Conservation (phyloP, 2,797 vertebrate species). For the Lepus oiostolus region DNA sequence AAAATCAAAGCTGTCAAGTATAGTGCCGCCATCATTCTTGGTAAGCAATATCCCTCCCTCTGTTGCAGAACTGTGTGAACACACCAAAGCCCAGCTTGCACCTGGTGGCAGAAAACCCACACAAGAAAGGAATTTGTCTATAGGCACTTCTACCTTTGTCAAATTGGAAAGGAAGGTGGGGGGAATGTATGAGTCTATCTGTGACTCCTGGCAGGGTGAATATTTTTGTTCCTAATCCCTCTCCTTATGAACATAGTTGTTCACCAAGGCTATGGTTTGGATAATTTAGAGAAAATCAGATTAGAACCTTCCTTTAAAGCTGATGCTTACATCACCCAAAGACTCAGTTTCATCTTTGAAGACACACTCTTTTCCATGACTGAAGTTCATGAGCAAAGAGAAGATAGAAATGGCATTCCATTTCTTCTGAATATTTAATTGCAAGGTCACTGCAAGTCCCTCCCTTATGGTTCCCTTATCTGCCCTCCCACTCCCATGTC, state of each 20-base stretch:
- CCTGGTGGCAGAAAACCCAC: background rate
- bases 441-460: background rate
- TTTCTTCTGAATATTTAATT: background rate
- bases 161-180: background rate
- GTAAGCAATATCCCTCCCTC: slow-evolving; percentile 82
- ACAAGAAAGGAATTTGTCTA: background rate
- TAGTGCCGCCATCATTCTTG: slow-evolving; percentile 88
- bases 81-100: background rate
- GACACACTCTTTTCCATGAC: background rate
- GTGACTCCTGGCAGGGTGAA: background rate
- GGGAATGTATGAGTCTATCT: background rate
- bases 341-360: background rate
- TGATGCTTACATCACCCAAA: background rate
- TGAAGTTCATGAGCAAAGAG: background rate
- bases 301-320: background rate
- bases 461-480: background rate
- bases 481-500: background rate
- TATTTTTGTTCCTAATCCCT: background rate
- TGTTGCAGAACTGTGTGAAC: background rate
- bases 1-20: slow-evolving; percentile 91
- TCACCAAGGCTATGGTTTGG: background rate
- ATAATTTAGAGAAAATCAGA: background rate
- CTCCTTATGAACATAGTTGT: background rate
- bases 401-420: background rate
- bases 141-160: background rate